Evolutionary conservation across 2,113 vertebrate genomes (phyloP).

Genomic region (Perognathus longimembris): DNA sequence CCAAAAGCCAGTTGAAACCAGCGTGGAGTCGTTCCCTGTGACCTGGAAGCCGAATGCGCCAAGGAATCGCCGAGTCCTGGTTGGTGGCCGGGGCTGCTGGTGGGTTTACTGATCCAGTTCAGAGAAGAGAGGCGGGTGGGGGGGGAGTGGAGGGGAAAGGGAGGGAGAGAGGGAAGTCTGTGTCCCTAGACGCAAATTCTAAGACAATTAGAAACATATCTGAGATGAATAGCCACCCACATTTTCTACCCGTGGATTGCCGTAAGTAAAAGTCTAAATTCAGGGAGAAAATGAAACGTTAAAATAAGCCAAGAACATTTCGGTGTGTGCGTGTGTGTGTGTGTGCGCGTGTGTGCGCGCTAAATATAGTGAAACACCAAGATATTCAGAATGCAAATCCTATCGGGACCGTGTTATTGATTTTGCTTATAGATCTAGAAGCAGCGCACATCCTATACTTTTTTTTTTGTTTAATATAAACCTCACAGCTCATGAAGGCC

Average conservation of each 20-base stretch:
- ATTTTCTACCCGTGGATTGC: slow-evolving; percentile 21
- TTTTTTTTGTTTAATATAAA: too few species aligned
- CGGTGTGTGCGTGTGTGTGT: neutral
- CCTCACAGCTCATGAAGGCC: slow-evolving; percentile 59
- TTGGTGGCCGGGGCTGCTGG: too few species aligned
- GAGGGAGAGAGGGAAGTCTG: neutral
- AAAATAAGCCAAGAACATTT: neutral
- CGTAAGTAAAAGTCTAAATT: neutral
- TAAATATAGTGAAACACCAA: neutral
- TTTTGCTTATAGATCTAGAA: slow-evolving; percentile 74
- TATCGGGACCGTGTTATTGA: slow-evolving; percentile 30
- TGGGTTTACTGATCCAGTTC: too few species aligned
- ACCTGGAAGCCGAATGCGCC: too few species aligned
- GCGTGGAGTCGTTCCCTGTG: too few species aligned
- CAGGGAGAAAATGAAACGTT: neutral
- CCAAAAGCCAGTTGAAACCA: too few species aligned
- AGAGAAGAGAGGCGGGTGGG: too few species aligned
- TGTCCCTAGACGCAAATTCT: neutral
- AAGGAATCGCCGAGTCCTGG: too few species aligned
- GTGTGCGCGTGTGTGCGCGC: neutral
- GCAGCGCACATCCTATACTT: slow-evolving; percentile 47
- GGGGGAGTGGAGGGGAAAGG: neutral
- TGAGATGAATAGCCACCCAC: neutral
- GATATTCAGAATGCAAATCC: slow-evolving; percentile 32
- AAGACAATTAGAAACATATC: neutral